Evolutionary conservation across 2,888 invertebrate genomes (phyloP).

Genomic region (Pollenia amentaria): DNA sequence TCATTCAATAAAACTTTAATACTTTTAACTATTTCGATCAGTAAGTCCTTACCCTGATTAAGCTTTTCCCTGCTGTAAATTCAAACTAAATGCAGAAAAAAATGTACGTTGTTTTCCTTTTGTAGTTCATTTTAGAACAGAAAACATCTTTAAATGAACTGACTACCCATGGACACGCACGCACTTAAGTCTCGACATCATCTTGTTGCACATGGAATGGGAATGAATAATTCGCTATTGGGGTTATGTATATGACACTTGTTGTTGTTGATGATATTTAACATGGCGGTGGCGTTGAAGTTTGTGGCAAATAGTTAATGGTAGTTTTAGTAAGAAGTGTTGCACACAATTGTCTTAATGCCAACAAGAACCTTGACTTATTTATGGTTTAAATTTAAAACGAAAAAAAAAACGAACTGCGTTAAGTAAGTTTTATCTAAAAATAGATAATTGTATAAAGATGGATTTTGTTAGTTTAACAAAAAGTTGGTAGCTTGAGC

Average conservation of each 20-base stretch:
- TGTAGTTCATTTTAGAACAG: conserved; percentile 6
- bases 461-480: background rate
- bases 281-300: conserved; percentile 59
- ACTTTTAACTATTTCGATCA: background rate
- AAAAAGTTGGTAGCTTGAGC: conserved; percentile 14
- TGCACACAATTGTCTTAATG: conserved; percentile 32
- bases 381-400: conserved; percentile 40
- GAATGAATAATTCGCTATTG: conserved; percentile 41
- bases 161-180: conserved; percentile 58
- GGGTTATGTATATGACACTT: conserved; percentile 63
- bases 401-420: conserved; percentile 9
- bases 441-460: conserved; percentile 45
- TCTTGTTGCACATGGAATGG: conserved; percentile 33
- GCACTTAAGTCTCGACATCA: conserved; percentile 42
- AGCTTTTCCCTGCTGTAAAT: conserved; percentile 17
- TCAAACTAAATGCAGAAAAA: background rate
- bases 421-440: conserved; percentile 40
- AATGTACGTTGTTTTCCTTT: conserved; percentile 23
- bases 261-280: conserved; percentile 51
- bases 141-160: conserved; percentile 51
- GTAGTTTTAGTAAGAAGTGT: conserved; percentile 40
- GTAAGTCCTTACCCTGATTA: background rate
- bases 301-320: conserved; percentile 48
- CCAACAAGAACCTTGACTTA: conserved; percentile 62
- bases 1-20: too few relatives aligned